A percentile compares a stretch with the other conserved stretches of the same genome.
Conservation (phyloP, 2,113 vertebrate species). For the Hipposideros armiger region DNA sequence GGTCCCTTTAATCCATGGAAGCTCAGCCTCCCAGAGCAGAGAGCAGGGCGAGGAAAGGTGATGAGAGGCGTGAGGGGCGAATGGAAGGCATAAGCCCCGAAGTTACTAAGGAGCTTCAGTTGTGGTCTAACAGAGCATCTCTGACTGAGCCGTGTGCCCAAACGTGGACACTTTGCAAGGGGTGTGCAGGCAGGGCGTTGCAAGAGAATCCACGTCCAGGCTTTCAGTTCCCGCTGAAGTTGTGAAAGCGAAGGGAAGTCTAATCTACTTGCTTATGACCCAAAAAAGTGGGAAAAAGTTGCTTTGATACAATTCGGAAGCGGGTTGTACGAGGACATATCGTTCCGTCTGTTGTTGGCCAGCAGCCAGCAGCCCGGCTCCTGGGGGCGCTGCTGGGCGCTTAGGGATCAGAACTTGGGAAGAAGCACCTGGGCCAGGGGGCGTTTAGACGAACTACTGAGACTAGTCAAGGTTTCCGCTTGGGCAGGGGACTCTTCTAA, state of each 20-base stretch:
- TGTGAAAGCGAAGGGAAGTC: neutral
- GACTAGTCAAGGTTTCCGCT: neutral
- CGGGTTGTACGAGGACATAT: too few relatives aligned
- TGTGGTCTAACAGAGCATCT: neutral
- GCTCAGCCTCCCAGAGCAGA: too few relatives aligned
- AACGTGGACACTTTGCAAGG: neutral
- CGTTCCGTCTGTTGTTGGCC: rapidly evolving
- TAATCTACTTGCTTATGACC: neutral
- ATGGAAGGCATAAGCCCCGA: neutral
- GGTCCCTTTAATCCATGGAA: neutral
- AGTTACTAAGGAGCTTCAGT: neutral
- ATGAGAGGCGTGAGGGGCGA: neutral
- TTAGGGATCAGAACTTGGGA: neutral
- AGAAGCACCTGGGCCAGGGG: neutral
- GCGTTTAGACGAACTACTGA: neutral
- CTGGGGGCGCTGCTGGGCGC: neutral
- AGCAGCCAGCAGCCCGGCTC: neutral
- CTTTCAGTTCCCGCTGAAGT: neutral
- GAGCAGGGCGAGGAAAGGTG: neutral
- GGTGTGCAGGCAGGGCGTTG: neutral
- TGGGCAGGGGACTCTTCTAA: neutral
- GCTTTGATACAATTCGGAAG: neutral
- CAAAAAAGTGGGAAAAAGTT: neutral
- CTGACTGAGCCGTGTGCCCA: neutral
- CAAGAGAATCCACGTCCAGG: neutral